Evolutionary conservation across 1,140 invertebrate genomes (phyloP).

Genomic region (Semibalanus balanoides): DNA sequence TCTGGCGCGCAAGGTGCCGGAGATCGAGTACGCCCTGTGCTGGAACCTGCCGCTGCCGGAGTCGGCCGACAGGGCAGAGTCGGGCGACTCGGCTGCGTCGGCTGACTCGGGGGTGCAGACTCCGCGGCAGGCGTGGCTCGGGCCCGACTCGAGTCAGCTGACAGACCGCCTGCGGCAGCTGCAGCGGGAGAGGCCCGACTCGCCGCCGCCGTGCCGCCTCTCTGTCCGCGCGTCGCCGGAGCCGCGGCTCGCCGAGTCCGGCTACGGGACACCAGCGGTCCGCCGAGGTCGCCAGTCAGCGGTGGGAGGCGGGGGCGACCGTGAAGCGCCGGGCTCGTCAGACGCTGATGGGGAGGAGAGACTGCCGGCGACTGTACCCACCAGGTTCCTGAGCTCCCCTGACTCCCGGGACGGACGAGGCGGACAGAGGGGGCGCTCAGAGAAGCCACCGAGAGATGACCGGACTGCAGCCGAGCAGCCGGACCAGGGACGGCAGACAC

Average conservation of each 20-base stretch:
- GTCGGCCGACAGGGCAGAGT: background rate
- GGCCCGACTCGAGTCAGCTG: constrained; percentile 16
- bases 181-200: background rate
- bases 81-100: constrained; percentile 5
- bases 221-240: background rate
- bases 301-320: too few relatives aligned
- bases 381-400: too few relatives aligned
- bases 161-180: constrained; percentile 12
- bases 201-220: background rate
- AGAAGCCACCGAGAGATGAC: too few relatives aligned
- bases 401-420: too few relatives aligned
- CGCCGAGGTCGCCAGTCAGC: too few relatives aligned
- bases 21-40: constrained; percentile 19
- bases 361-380: too few relatives aligned
- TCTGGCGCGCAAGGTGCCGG: constrained; percentile 16
- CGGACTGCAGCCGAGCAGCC: too few relatives aligned
- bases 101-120: constrained; percentile 18
- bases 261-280: constrained; percentile 15
- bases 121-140: constrained; percentile 16
- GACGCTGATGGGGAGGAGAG: too few relatives aligned
- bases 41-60: constrained; percentile 17
- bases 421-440: too few relatives aligned
- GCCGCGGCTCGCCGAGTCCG: constrained; percentile 15
- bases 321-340: too few relatives aligned
- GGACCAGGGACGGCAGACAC: too few relatives aligned